Evolutionary conservation across 2,888 invertebrate species (phyloP), one percentile per base, ranked within the genome.

Genomic region (Acleris literana): DNA sequence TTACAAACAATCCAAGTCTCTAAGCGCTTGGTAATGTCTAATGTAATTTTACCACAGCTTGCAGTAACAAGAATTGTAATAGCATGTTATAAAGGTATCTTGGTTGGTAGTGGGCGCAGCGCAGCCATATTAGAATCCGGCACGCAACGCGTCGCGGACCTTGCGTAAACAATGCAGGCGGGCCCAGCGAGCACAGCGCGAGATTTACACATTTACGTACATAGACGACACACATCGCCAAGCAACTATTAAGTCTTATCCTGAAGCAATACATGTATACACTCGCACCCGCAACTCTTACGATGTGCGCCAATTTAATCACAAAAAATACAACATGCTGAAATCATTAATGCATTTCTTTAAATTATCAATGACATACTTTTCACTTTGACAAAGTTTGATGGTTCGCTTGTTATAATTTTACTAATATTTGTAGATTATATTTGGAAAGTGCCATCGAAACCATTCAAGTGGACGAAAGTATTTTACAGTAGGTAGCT

Each of bases 161-260:
- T 81, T 78, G 80, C 74, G 76, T 75, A 78, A 76, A 75, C 49
- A 51, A 65, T 55, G 55, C 55, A 43, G 55, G 43, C 55, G 54
- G 54, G 54, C 39, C 39, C 53, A 43, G 18, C 55, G 43, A 55
- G 20, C 43, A 48, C 48, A 16, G 20, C 46, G 17, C 16, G n/a
- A 5, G 17, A n/a, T 46, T 6, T 46, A 46, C 46, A 46, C n/a
- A 16, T 16, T 16, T 55, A 55, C 55, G 20, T 55, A 43, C 13
- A 39, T 55, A 43, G 55, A 55, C 39, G 13, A 39, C 54, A 54
- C 43, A 43, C 20, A 55, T 55, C 55, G 43, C 43, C 43, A 43
- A 43, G 39, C 43, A 55, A 39, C 54, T 54, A 6, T 39, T 13
- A 39, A 39, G 18, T 20, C 18, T 39, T 6, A 39, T 39, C 33